Percentiles rank a stretch among this genome's conserved stretches.
Conservation (phyloP, 2,113 vertebrate genomes). For the Potamarius usumacintae region DNA sequence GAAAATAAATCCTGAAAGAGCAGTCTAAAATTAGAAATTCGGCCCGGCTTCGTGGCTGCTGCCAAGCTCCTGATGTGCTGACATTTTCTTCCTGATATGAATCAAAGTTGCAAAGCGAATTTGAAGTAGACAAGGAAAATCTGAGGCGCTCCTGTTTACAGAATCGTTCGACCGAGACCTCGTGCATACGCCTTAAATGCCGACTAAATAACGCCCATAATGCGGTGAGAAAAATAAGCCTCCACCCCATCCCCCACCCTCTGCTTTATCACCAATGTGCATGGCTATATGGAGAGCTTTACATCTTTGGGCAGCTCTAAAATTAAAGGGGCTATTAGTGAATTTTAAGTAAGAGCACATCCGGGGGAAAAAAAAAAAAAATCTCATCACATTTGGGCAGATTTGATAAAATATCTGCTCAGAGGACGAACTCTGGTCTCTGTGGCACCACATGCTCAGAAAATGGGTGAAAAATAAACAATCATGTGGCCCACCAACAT, state of each 20-base stretch:
- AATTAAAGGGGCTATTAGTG: not conserved
- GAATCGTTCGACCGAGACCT: slow-evolving; percentile 89
- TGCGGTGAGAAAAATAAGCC: not conserved
- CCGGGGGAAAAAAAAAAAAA: too few relatives aligned
- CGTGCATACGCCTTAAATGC: not conserved
- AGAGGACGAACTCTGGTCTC: not conserved
- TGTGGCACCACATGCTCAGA: not conserved
- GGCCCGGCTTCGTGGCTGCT: slow-evolving; percentile 87
- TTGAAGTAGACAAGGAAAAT: slow-evolving; percentile 68
- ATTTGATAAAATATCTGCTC: not conserved
- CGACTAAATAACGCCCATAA: not conserved
- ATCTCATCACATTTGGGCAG: not conserved
- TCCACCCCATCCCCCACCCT: not conserved
- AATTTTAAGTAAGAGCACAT: too few relatives aligned
- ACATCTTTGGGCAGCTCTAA: not conserved
- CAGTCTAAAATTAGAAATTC: slow-evolving; percentile 99
- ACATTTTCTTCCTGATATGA: slow-evolving; percentile 89
- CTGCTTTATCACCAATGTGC: not conserved
- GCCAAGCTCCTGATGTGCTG: slow-evolving; percentile 95
- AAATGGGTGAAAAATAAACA: not conserved
- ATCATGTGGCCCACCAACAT: not conserved
- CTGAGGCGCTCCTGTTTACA: slow-evolving; percentile 93
- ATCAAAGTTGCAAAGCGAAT: slow-evolving; percentile 88
- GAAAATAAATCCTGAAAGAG: slow-evolving; percentile 99
- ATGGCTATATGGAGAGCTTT: not conserved